Base-by-base conservation (phyloP, 2,888 invertebrate species). In the Spodoptera exigua region DNA sequence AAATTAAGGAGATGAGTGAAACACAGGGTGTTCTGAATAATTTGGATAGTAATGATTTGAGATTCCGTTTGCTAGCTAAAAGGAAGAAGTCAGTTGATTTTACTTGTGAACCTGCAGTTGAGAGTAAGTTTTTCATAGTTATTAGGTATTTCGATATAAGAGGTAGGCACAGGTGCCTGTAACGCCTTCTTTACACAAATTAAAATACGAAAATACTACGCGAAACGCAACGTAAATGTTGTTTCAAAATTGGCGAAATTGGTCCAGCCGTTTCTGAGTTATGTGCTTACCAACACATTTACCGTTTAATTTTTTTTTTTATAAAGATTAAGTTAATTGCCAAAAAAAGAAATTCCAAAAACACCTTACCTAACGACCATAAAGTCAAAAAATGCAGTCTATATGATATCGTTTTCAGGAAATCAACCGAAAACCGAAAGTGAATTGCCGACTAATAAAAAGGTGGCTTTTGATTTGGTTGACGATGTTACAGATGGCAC, bases 31-130 rank as follows among this genome's bases (percentile, higher is more conserved):
- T 36, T 18, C 21, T 46, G 1, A 21, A 44, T 0, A 54, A 61
- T 3, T 67, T 87, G 2, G 69, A 74, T 2, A 59, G 60, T 2
- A 69, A 60, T 54, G 89, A 90, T 72, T 76, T 90, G 21, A 80
- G 90, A 59, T 72, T 73, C 13, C n/a, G 81, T 0, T 61, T 90
- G 40, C 37, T 81, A 21, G 81, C 82, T 2, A 88, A 84, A 53
- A 78, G 76, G 49, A 79, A 69, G 49, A 85, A 79, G 49, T 60
- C 66, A 27, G 37, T 45, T 3, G 70, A 62, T 11, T n/a, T 3
- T 1, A 35, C 14, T 10, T 0, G 1, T 9, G 51, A 56, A 2
- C 55, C 61, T 7, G 9, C 13, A 0, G 10, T 57, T 11, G 61
- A 70, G 37, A 64, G 78, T 78, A 61, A 70, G 75, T 32, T 14